These are phyloP conservation scores for Alcedo quadribrachys DNA, from an alignment of 2,797 vertebrate species.

Conservation along the genomic window DNA sequence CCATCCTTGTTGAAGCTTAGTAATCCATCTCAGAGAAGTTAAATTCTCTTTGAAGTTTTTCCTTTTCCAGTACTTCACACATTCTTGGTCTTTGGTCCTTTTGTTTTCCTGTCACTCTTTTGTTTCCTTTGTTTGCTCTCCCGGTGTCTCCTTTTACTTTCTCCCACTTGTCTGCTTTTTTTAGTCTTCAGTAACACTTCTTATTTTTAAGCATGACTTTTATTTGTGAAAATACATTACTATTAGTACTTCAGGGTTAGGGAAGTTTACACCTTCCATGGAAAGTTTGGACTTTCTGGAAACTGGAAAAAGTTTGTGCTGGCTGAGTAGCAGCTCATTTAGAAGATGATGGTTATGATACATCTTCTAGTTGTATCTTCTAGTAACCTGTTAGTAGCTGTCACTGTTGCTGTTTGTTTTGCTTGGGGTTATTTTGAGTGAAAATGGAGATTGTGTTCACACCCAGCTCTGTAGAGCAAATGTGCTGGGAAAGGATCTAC, in stretches of 20 bases:
- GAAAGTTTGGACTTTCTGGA: not conserved
- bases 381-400: not conserved
- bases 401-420: not conserved
- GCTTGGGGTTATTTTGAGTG: not conserved
- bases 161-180: not conserved
- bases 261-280: not conserved
- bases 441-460: not conserved
- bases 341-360: not conserved
- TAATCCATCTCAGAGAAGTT: not conserved
- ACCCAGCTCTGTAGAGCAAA: not conserved
- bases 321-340: not conserved
- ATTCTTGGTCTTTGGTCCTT: fast-evolving
- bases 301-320: not conserved
- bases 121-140: not conserved
- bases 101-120: not conserved
- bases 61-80: not conserved
- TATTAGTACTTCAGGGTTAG: not conserved
- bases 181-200: not conserved
- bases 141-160: not conserved
- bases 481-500: not conserved
- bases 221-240: not conserved
- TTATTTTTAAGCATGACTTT: not conserved
- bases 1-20: not conserved
- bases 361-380: not conserved
- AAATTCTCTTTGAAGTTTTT: not conserved